Percentiles rank a stretch among this genome's conserved stretches.
phyloP scores from a whole-genome alignment of 64 coral and sea anemone species.

The Trachythela sp. region DNA sequence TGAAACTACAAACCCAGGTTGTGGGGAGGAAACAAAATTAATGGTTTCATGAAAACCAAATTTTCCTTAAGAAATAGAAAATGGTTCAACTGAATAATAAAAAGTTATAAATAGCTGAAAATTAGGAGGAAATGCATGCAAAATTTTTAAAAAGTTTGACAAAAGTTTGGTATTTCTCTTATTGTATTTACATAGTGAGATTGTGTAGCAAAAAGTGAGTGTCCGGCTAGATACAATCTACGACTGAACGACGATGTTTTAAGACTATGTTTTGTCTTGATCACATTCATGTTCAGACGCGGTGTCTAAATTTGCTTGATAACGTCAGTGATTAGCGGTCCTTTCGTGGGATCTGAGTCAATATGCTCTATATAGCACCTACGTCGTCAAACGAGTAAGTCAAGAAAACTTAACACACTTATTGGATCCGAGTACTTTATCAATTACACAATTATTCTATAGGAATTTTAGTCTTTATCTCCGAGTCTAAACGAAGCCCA shows the following conservation, averaged over 20 bases:
- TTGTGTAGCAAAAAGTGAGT: slow-evolving; percentile 6
- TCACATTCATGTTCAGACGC: background rate
- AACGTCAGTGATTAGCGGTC: slow-evolving; percentile 1
- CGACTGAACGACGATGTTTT: background rate
- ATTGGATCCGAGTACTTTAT: too few relatives aligned
- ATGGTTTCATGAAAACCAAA: background rate
- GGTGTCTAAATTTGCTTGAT: slow-evolving; percentile 3
- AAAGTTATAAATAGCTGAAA: background rate
- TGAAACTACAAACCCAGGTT: background rate
- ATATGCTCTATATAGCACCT: background rate
- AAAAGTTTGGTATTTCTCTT: background rate
- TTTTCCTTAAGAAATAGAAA: background rate
- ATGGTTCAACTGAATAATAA: background rate
- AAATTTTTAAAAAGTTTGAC: background rate
- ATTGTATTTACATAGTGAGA: background rate
- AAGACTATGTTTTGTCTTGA: background rate
- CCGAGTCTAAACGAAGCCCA: too few relatives aligned
- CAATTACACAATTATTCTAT: too few relatives aligned
- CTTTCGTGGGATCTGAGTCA: background rate
- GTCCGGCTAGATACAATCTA: slow-evolving; percentile 1
- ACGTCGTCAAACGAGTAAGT: background rate
- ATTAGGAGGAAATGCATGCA: background rate
- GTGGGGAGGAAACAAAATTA: background rate
- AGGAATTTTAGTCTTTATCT: too few relatives aligned
- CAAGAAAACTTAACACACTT: too few relatives aligned